Evolutionary conservation across 1,140 invertebrate species (phyloP), one percentile per base, ranked within the genome.

Genomic region (Tetraneura akinire): DNA sequence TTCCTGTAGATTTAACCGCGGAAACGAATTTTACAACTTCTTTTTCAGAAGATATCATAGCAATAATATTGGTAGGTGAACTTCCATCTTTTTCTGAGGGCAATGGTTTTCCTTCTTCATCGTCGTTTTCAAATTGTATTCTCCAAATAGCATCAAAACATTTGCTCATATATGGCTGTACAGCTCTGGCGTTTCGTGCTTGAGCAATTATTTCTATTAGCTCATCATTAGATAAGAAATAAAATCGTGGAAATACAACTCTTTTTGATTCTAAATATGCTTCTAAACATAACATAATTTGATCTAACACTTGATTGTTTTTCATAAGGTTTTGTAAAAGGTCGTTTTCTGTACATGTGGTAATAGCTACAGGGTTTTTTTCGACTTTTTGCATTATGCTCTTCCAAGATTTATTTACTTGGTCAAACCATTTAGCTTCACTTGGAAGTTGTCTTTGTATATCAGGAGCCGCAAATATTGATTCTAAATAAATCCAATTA

Each of bases 191-290:
- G 89, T 98, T 96, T 87, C 97, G 98, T 0, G 96, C 97, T 87
- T 98, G 95, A 0, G 96, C 97, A 49, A 99, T 86, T 84, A 98
- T 98, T 88, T 98, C 97, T 29, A 98, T 87, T 23, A 99, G 86
- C 85, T 98, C 96, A 85, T 98, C 96, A 85, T 98, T 98, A 11
- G 97, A 98, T 21, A 99, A 86, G 87, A 98, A 98, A 90, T 98
- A 98, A 88, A 99, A 98, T 82, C 96, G 87, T 5, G 97, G 95
- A 86, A 98, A 99, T 84, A 91, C 96, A 0, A 98, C 87, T 42
- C 96, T 88, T 85, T 98, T 98, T 88, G 97, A 97, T 86, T 98
- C 96, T 82, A 99, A 87, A 85, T 98, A 98, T 78, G 93, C 93
- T 85, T 97, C 96, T 14, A 99, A 87, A 68, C 96, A 96, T 85